Conservation (phyloP, 2,113 vertebrate genomes). For the Willisornis vidua region DNA sequence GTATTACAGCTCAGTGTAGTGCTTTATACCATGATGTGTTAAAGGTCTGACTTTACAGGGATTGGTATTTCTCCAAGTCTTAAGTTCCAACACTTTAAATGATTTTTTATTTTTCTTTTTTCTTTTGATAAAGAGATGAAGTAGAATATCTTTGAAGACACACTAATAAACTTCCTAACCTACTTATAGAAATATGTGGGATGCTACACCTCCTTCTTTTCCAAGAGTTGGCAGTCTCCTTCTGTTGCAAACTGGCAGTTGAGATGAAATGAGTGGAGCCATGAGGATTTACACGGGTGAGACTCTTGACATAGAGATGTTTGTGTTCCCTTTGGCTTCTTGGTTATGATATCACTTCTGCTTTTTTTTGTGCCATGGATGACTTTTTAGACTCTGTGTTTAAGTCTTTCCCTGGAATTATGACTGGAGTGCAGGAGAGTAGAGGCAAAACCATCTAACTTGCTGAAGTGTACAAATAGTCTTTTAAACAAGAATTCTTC, state of each 20-base stretch:
- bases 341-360: not conserved
- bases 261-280: not conserved
- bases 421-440: not conserved
- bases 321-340: not conserved
- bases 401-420: slow-evolving; percentile 3
- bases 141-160: not conserved
- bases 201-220: not conserved
- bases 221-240: not conserved
- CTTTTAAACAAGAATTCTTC: slow-evolving; percentile 18
- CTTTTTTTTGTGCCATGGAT: not conserved
- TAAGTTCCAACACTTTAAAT: not conserved
- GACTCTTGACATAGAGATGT: not conserved
- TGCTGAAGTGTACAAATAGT: not conserved
- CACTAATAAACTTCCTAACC: not conserved
- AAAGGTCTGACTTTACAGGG: not conserved
- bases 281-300: not conserved
- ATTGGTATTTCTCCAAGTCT: not conserved
- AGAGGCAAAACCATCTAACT: not conserved
- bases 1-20: not conserved
- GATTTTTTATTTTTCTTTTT: not conserved
- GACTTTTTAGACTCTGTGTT: not conserved
- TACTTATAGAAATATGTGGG: not conserved
- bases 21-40: not conserved
- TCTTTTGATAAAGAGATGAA: not conserved
- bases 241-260: not conserved